Conservation (phyloP, 2,797 vertebrate species). For the Prionace glauca region DNA sequence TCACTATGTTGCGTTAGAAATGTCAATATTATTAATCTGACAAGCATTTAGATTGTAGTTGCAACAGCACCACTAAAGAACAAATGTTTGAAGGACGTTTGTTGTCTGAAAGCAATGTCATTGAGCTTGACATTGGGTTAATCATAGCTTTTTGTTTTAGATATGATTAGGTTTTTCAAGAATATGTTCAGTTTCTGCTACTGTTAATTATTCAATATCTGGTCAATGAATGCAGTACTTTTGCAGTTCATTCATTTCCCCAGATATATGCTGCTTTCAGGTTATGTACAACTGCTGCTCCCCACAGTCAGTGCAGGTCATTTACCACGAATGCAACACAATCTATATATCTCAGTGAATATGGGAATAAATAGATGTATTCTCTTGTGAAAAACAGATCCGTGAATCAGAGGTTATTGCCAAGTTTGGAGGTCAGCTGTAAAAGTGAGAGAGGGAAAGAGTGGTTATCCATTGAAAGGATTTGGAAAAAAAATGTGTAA, state of each 20-base stretch:
- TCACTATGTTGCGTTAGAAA: neutral
- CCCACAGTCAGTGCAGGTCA: slow-evolving; percentile 8
- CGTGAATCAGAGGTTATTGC: neutral
- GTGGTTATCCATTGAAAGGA: neutral
- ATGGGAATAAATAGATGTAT: neutral
- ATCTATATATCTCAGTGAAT: neutral
- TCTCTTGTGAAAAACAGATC: neutral
- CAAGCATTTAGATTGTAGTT: neutral
- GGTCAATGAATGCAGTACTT: neutral
- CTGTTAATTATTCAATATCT: slow-evolving; percentile 13
- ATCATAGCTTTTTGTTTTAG: neutral
- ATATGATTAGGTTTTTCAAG: neutral
- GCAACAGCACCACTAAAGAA: neutral
- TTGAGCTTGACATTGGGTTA: neutral
- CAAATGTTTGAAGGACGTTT: neutral
- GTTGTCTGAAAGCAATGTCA: neutral
- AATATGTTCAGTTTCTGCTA: neutral
- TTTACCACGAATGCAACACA: slow-evolving; percentile 4
- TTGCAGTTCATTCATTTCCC: neutral
- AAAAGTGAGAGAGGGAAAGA: neutral
- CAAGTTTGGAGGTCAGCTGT: neutral
- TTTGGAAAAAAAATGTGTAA: neutral
- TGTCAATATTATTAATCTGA: neutral
- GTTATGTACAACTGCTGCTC: slow-evolving; percentile 3
- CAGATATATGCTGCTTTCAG: neutral